Conservation (phyloP, 2,797 vertebrate species). For the Melanotaenia maccullochi region DNA sequence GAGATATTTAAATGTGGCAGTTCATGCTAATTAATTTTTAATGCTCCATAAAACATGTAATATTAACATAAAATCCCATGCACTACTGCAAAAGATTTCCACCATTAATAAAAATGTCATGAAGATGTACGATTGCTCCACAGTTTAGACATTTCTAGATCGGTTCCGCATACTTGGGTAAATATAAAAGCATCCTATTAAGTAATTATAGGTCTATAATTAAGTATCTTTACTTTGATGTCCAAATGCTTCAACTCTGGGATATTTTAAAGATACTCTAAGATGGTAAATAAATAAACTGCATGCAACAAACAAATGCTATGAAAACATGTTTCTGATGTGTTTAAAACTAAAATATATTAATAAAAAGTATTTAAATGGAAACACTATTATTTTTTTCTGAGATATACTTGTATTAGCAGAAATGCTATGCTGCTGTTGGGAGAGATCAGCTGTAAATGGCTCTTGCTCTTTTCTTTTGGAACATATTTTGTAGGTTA, state of each 20-base stretch:
- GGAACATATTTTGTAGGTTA: neutral
- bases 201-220: no score
- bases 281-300: neutral
- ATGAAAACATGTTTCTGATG: neutral
- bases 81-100: neutral
- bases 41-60: neutral
- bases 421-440: neutral
- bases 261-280: neutral
- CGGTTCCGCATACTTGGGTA: no score
- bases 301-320: neutral
- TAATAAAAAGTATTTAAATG: neutral
- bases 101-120: neutral
- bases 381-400: neutral
- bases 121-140: neutral
- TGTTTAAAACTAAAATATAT: neutral
- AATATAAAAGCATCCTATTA: no score
- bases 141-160: neutral
- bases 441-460: neutral
- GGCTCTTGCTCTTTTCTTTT: neutral
- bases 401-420: no score
- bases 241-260: no score
- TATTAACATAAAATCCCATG: neutral
- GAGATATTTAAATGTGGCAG: neutral
- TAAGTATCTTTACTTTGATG: no score
- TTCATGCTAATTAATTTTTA: neutral